A percentile compares a stretch with the other conserved stretches of the same genome.
phyloP scores from a whole-genome alignment of 2,888 invertebrate species.

The Nezara viridula region DNA sequence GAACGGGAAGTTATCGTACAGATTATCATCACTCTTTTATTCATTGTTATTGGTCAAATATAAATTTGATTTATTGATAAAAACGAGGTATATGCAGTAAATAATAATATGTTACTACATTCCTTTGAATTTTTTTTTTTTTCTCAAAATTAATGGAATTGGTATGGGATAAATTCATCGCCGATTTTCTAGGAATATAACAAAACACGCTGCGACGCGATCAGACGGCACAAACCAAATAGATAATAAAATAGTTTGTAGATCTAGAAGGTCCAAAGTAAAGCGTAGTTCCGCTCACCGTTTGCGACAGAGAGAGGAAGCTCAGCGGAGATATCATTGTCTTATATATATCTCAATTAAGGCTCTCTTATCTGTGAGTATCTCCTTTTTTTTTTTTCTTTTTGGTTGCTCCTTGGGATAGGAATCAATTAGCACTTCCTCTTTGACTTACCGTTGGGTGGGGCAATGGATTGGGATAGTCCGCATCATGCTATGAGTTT shows the following conservation, averaged over 20 bases:
- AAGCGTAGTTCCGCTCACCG: conserved; percentile 8
- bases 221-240: no score
- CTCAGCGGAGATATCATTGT: not conserved
- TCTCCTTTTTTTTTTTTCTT: not conserved
- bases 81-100: no score
- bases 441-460: not conserved
- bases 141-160: no score
- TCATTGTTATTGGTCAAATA: no score
- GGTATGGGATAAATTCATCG: no score
- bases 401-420: not conserved
- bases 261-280: not conserved
- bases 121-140: no score
- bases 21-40: no score
- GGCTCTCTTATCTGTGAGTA: not conserved
- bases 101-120: no score
- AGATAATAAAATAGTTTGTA: not conserved
- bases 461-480: not conserved
- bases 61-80: no score
- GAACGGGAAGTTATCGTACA: no score
- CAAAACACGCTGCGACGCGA: no score
- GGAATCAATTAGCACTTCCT: conserved; percentile 20
- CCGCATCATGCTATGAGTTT: not conserved
- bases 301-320: conserved; percentile 23
- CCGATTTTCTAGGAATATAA: no score
- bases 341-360: conserved; percentile 49